Percentiles rank a stretch among this genome's conserved stretches.
Conservation (phyloP, 2,888 invertebrate species). For the Heliconius charithonia region DNA sequence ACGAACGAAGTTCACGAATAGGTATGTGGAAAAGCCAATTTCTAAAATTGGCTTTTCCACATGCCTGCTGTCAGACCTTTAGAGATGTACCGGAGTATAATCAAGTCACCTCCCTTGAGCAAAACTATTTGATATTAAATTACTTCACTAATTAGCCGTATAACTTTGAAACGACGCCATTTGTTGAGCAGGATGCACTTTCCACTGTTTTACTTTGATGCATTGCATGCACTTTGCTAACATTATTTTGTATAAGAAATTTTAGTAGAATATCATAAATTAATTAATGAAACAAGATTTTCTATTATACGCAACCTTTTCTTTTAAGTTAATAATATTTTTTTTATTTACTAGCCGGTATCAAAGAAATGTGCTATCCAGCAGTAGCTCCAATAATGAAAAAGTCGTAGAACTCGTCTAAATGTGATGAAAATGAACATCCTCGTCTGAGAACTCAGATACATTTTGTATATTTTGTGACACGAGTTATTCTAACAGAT, state of each 20-base stretch:
- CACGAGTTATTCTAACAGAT: too few species aligned
- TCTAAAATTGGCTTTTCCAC: too few species aligned
- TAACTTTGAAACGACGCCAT: slow-evolving; percentile 31
- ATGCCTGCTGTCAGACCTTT: slow-evolving; percentile 27
- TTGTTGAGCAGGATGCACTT: slow-evolving; percentile 29
- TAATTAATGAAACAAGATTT: not conserved
- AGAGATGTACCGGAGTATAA: slow-evolving; percentile 53
- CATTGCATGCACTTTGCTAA: not conserved
- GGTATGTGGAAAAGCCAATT: slow-evolving; percentile 3
- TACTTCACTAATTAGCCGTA: slow-evolving; percentile 35
- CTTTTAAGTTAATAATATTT: not conserved
- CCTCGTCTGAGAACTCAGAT: too few species aligned
- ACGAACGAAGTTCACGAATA: slow-evolving; percentile 22
- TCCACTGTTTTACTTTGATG: slow-evolving; percentile 21
- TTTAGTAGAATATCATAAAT: not conserved
- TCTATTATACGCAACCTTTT: not conserved
- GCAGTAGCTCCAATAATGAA: too few species aligned
- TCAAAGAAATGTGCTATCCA: too few species aligned
- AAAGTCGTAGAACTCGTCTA: too few species aligned
- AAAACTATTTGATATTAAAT: slow-evolving; percentile 49
- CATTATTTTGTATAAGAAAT: not conserved
- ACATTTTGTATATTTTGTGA: too few species aligned
- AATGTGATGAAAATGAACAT: too few species aligned
- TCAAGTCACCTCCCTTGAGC: slow-evolving; percentile 52
- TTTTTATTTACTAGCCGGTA: too few species aligned